A percentile compares a stretch with the other conserved stretches of the same genome.
Conservation (phyloP, 2,797 vertebrate genomes). For the Chloroceryle inda region DNA sequence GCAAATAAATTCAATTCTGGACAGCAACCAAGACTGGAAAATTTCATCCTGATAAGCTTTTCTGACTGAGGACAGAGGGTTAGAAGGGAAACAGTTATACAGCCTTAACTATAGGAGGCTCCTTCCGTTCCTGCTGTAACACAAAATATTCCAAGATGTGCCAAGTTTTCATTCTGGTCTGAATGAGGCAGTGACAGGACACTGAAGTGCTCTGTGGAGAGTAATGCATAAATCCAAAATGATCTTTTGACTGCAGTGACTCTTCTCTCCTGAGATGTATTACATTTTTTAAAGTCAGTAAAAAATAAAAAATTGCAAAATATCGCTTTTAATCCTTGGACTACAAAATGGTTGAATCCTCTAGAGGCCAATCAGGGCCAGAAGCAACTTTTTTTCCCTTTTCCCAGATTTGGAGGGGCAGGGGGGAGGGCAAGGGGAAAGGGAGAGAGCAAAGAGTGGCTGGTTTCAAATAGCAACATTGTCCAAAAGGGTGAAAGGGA, state of each 20-base stretch:
- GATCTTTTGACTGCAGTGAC: constrained; percentile 12
- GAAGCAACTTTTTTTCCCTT: constrained; percentile 39
- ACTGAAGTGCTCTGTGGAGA: background rate
- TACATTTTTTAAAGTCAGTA: background rate
- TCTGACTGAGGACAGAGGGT: constrained; percentile 41
- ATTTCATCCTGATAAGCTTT: constrained; percentile 26
- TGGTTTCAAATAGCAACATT: constrained; percentile 86
- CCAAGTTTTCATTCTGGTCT: constrained; percentile 27
- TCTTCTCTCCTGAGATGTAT: constrained; percentile 46
- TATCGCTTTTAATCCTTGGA: constrained; percentile 19
- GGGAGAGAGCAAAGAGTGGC: constrained; percentile 73
- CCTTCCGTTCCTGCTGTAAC: constrained; percentile 16
- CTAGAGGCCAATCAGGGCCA: constrained; percentile 18
- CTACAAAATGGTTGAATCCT: constrained; percentile 32
- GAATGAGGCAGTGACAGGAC: background rate
- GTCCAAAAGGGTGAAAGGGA: constrained; percentile 87
- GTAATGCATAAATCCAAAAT: background rate
- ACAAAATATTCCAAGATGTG: constrained; percentile 34
- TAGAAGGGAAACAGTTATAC: constrained; percentile 41
- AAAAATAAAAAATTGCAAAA: constrained; percentile 52
- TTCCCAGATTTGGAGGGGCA: constrained; percentile 15
- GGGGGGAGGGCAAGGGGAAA: constrained; percentile 18
- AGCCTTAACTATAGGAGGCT: constrained; percentile 25
- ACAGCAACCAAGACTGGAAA: constrained; percentile 40
- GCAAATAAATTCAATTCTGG: constrained; percentile 40